Conservation (phyloP, 2,797 vertebrate species). For the Echeneis naucrates region DNA sequence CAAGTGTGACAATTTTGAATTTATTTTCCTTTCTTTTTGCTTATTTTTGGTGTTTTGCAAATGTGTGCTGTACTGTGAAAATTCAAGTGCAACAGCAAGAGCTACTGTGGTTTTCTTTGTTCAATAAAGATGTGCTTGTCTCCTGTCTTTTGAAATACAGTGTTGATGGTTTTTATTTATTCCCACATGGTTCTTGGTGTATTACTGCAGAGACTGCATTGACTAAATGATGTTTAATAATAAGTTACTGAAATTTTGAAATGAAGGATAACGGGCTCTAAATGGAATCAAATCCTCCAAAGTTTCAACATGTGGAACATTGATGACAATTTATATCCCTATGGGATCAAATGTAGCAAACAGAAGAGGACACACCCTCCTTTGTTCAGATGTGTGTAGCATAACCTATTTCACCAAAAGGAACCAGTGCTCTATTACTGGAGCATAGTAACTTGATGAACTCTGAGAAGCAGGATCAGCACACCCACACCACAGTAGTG, state of each 20-base stretch:
- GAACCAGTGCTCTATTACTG: constrained; percentile 43
- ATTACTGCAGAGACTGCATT: background rate
- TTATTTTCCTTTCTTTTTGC: constrained; percentile 39
- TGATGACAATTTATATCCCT: background rate
- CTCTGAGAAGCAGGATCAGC: constrained; percentile 13
- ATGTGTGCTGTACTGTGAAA: constrained; percentile 72
- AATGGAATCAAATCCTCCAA: background rate
- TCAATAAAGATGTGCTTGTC: constrained; percentile 72
- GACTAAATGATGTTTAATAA: background rate
- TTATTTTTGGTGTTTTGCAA: constrained; percentile 63
- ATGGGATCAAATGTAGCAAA: constrained; percentile 23
- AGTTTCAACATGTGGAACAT: background rate
- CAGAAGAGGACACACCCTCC: constrained; percentile 19
- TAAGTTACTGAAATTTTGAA: background rate
- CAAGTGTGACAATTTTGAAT: constrained; percentile 20
- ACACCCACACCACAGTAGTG: background rate
- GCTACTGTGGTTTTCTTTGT: constrained; percentile 75
- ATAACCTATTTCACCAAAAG: constrained; percentile 18
- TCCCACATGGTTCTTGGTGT: background rate
- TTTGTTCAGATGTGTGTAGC: constrained; percentile 32
- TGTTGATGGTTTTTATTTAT: constrained; percentile 5
- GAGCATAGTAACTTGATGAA: constrained; percentile 38
- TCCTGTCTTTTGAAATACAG: constrained; percentile 57
- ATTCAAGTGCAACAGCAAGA: constrained; percentile 62
- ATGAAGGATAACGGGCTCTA: too few species aligned